Evolutionary conservation across 2,113 vertebrate species (phyloP).

Genomic region (Pomatostomus ruficeps): DNA sequence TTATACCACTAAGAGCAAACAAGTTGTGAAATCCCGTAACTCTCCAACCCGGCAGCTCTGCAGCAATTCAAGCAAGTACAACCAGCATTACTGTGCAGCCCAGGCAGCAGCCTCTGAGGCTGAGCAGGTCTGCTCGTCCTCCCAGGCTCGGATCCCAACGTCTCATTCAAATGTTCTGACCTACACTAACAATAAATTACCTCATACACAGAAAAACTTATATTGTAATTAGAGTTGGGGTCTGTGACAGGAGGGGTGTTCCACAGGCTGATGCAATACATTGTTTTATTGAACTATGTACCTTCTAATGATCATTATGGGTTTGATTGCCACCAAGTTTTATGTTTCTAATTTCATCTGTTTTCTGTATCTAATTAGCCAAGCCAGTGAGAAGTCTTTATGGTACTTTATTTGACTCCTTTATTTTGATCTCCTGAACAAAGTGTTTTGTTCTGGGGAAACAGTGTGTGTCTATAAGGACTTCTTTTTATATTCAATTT

Average conservation of each 20-base stretch:
- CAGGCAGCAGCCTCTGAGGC: neutral
- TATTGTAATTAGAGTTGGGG: neutral
- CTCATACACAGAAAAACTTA: neutral
- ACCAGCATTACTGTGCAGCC: neutral
- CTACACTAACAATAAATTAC: neutral
- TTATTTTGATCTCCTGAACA: neutral
- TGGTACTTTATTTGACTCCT: neutral
- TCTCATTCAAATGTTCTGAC: neutral
- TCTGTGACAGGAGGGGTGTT: neutral
- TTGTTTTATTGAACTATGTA: neutral
- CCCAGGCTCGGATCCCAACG: neutral
- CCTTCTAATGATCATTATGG: neutral
- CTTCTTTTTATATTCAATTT: neutral
- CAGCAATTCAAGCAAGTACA: neutral
- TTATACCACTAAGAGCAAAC: neutral
- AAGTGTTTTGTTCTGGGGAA: neutral
- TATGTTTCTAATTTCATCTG: neutral
- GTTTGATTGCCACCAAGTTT: neutral
- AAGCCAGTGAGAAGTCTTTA: neutral
- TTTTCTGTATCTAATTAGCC: neutral
- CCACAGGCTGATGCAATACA: neutral
- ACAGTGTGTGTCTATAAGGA: rapidly evolving
- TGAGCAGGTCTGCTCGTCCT: neutral
- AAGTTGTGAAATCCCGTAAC: neutral
- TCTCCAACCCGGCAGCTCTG: neutral